phyloP scores from a whole-genome alignment of 2,888 invertebrate species.

The Zygogramma bicolorata region DNA sequence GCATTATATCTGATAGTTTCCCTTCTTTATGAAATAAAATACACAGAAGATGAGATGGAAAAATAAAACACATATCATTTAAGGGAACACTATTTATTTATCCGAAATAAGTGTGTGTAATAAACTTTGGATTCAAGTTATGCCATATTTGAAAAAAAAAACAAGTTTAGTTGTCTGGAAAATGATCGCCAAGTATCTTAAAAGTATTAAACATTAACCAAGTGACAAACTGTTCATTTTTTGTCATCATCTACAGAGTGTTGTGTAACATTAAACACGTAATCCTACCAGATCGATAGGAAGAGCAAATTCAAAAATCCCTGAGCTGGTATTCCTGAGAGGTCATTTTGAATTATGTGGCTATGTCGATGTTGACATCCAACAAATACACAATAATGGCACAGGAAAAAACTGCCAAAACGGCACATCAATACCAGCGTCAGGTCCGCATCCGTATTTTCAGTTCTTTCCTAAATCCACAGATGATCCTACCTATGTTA shows the following conservation, averaged over 20 bases:
- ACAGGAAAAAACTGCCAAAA: slow-evolving; percentile 18
- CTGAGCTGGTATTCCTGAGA: slow-evolving; percentile 68
- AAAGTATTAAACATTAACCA: slow-evolving; percentile 31
- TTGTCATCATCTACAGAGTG: slow-evolving; percentile 51
- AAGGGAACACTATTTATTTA: slow-evolving; percentile 69
- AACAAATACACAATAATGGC: slow-evolving; percentile 31
- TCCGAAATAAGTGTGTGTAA: slow-evolving; percentile 64
- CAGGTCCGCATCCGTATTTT: slow-evolving; percentile 9
- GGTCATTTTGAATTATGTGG: slow-evolving; percentile 50
- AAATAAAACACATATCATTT: slow-evolving; percentile 39
- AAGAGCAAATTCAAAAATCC: slow-evolving; percentile 48
- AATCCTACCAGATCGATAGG: slow-evolving; percentile 40
- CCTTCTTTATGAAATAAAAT: no score
- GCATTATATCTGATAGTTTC: no score
- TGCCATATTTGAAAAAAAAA: slow-evolving; percentile 55
- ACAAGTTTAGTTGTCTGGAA: slow-evolving; percentile 35
- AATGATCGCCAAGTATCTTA: slow-evolving; percentile 26
- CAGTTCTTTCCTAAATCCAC: slow-evolving; percentile 29
- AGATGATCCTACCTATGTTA: slow-evolving; percentile 41
- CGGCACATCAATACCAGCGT: neutral
- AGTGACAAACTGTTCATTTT: slow-evolving; percentile 45
- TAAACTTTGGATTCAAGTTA: slow-evolving; percentile 61
- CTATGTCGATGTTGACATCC: slow-evolving; percentile 55
- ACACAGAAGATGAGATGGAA: no score
- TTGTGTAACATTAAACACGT: slow-evolving; percentile 33